phyloP scores from a whole-genome alignment of 1,140 invertebrate genomes.

The Heliconius hermathena region DNA sequence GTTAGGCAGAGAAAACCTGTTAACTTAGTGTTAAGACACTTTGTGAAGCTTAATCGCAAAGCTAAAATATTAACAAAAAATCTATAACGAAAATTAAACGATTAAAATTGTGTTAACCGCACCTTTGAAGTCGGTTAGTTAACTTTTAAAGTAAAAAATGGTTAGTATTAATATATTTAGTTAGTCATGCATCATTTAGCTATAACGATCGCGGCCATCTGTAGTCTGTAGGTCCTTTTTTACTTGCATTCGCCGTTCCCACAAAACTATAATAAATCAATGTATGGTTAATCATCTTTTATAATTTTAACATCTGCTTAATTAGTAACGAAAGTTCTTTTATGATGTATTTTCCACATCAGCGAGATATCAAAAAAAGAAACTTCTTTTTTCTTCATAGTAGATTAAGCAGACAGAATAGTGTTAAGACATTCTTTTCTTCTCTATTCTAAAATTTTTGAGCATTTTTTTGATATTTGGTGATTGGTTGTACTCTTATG shows the following conservation, averaged over 20 bases:
- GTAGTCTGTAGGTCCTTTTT: conserved; percentile 37
- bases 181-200: conserved; percentile 39
- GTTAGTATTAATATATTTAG: conserved; percentile 38
- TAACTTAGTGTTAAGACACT: too few relatives aligned
- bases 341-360: background rate
- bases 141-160: conserved; percentile 17
- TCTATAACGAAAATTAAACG: background rate
- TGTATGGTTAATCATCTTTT: conserved; percentile 22
- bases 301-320: conserved; percentile 17
- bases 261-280: conserved; percentile 37
- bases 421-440: too few relatives aligned
- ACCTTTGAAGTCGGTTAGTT: conserved; percentile 30
- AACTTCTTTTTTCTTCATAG: too few relatives aligned
- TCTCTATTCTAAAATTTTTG: too few relatives aligned
- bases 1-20: too few relatives aligned
- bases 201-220: conserved; percentile 39
- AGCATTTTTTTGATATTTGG: too few relatives aligned
- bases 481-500: too few relatives aligned
- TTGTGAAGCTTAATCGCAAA: too few relatives aligned
- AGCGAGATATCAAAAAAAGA: too few relatives aligned
- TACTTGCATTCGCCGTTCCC: conserved; percentile 38
- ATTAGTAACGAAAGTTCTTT: background rate
- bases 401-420: too few relatives aligned
- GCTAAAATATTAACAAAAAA: too few relatives aligned
- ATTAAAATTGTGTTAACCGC: background rate